Conservation (phyloP, 2,888 invertebrate genomes). For the Mimumesa dahlbomi region DNA sequence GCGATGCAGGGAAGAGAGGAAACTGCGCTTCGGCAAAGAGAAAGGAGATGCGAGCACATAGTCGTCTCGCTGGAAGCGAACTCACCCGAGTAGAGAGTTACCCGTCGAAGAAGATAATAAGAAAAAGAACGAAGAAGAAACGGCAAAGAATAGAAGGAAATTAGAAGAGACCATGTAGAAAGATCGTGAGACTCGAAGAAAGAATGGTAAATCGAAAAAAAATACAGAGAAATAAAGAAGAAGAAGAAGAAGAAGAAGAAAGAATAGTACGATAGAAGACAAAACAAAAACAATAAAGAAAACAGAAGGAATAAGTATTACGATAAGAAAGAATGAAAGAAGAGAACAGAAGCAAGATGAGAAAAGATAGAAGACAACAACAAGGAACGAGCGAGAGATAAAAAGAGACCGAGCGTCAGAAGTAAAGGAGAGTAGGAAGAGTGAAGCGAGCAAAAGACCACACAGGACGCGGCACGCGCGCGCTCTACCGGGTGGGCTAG, state of each 20-base stretch:
- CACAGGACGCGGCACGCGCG: constrained; percentile 90
- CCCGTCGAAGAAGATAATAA: constrained; percentile 32
- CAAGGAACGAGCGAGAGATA: constrained; percentile 28
- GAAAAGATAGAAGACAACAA: constrained; percentile 9
- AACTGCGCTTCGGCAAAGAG: constrained; percentile 10
- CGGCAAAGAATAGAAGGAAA: constrained; percentile 1
- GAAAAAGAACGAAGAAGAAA: constrained; percentile 31
- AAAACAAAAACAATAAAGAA: no score
- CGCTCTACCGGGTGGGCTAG: constrained; percentile 82
- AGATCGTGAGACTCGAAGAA: no score
- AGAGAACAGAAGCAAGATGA: constrained; percentile 4
- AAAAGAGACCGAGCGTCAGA: constrained; percentile 30
- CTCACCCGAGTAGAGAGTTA: constrained; percentile 23
- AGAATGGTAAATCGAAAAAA: constrained; percentile 18
- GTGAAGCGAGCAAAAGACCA: constrained; percentile 81
- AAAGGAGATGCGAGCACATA: constrained; percentile 43
- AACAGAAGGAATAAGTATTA: constrained; percentile 11
- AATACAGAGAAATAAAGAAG: constrained; percentile 27
- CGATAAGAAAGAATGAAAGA: constrained; percentile 25
- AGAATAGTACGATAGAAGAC: neutral
- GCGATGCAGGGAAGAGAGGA: constrained; percentile 16
- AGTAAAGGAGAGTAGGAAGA: constrained; percentile 44
- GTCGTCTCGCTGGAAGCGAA: constrained; percentile 39
- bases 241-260: constrained; percentile 24
- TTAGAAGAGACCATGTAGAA: no score